These are phyloP conservation scores for Dissostichus mawsoni DNA, from an alignment of 2,113 vertebrate genomes.

Conservation along the genomic window DNA sequence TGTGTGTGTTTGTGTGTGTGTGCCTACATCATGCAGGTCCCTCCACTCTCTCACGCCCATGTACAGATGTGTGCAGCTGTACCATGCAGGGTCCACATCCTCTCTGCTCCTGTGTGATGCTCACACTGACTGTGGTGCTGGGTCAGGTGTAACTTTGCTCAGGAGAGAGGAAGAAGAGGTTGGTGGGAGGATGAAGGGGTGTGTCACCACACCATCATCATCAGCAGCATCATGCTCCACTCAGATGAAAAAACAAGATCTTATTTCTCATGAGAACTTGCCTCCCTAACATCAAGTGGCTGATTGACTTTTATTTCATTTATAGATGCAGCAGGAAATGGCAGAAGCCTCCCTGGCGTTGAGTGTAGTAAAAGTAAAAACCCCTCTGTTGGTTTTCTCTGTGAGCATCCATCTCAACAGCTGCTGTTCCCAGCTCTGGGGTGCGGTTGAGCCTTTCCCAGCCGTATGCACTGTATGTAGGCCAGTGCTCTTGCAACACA, in stretches of 20 bases:
- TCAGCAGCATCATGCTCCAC: slow-evolving; percentile 24
- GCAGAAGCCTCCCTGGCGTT: slow-evolving; percentile 26
- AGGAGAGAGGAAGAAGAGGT: slow-evolving; percentile 21
- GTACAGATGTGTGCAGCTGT: slow-evolving; percentile 24
- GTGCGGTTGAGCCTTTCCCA: slow-evolving; percentile 76
- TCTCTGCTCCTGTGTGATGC: slow-evolving; percentile 16
- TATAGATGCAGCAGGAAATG: slow-evolving; percentile 41
- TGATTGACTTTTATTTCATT: slow-evolving; percentile 32
- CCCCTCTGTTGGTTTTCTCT: slow-evolving; percentile 72
- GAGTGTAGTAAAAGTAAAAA: slow-evolving; percentile 66
- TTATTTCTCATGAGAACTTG: slow-evolving; percentile 12
- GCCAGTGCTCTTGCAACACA: slow-evolving; percentile 74
- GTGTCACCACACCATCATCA: slow-evolving; percentile 30
- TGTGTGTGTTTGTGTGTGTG: slow-evolving; percentile 7
- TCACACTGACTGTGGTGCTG: background rate
- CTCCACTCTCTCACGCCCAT: slow-evolving; percentile 18
- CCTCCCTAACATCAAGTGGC: slow-evolving; percentile 2
- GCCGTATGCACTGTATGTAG: slow-evolving; percentile 75
- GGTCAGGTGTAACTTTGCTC: slow-evolving; percentile 46
- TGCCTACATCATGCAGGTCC: slow-evolving; percentile 37
- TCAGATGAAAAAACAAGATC: slow-evolving; percentile 32
- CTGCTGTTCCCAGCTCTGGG: slow-evolving; percentile 78
- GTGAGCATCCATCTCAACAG: slow-evolving; percentile 78
- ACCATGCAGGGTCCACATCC: background rate
- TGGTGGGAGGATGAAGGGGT: slow-evolving; percentile 46